A percentile compares a stretch with the other conserved stretches of the same genome.
phyloP scores from a whole-genome alignment of 2,888 invertebrate genomes.

The Agrilus mali region DNA sequence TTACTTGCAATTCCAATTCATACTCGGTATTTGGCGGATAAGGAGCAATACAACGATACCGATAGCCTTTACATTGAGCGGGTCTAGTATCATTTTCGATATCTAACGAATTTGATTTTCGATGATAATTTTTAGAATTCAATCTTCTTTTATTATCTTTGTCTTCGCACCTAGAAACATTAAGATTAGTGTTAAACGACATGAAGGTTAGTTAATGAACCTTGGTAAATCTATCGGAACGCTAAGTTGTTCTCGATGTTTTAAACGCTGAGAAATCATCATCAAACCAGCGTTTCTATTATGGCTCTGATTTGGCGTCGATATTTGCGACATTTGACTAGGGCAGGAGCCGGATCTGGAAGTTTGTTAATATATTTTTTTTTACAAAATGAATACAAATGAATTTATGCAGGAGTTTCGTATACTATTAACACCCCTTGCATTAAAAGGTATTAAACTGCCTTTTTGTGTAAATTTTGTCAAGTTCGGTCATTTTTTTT shows the following conservation, averaged over 20 bases:
- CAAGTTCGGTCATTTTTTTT: constrained; percentile 9
- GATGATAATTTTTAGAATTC: constrained; percentile 36
- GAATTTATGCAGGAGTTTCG: no score
- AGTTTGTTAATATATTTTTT: constrained; percentile 15
- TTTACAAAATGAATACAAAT: no score
- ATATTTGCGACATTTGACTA: constrained; percentile 70
- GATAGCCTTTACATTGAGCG: constrained; percentile 29
- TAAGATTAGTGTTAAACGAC: constrained; percentile 20
- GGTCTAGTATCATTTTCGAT: constrained; percentile 38
- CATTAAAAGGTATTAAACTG: no score
- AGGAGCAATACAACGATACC: constrained; percentile 85
- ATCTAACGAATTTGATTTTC: constrained; percentile 76
- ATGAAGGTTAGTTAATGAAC: no score
- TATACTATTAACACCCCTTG: no score
- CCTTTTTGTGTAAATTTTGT: not conserved
- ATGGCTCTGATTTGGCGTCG: constrained; percentile 40
- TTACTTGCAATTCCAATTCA: constrained; percentile 79
- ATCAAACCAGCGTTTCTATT: constrained; percentile 34
- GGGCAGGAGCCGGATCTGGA: constrained; percentile 85
- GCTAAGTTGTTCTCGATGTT: constrained; percentile 49
- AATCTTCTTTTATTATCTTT: constrained; percentile 20
- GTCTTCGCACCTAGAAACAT: not conserved
- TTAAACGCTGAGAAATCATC: constrained; percentile 44
- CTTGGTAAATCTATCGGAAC: constrained; percentile 16
- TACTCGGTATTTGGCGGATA: constrained; percentile 92